Conservation (phyloP, 92 coral and sea anemone species). For the Zoanthus gigantus region DNA sequence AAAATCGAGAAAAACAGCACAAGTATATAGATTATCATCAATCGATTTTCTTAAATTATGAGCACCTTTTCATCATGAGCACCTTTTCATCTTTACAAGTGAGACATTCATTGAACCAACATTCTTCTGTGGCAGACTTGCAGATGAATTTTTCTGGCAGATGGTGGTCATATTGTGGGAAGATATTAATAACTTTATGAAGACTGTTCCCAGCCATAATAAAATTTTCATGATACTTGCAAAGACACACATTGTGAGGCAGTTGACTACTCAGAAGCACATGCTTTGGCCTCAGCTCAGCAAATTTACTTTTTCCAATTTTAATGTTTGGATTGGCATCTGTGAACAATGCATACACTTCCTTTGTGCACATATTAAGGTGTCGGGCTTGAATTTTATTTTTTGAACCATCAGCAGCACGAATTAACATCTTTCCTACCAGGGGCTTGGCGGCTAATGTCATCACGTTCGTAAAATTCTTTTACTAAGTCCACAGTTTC, state of each 20-base stretch:
- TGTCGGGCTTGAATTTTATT: constrained; percentile 51
- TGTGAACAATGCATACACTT: constrained; percentile 51
- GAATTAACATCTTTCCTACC: constrained; percentile 55
- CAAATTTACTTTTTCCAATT: constrained; percentile 47
- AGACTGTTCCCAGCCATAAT: constrained; percentile 59
- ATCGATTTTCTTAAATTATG: no score
- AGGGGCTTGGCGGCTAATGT: constrained; percentile 58
- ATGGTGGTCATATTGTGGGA: constrained; percentile 56
- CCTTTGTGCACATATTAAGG: constrained; percentile 47
- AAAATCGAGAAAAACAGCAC: no score
- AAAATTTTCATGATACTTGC: constrained; percentile 53
- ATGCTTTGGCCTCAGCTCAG: constrained; percentile 54
- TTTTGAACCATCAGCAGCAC: constrained; percentile 55
- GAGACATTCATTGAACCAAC: constrained; percentile 60
- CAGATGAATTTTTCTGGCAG: constrained; percentile 20
- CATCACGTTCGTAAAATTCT: constrained; percentile 45
- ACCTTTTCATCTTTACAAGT: constrained; percentile 50
- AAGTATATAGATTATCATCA: no score
- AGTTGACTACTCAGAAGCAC: constrained; percentile 58
- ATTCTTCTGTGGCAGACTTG: constrained; percentile 60
- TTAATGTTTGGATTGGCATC: constrained; percentile 51
- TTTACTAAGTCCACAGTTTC: constrained; percentile 37
- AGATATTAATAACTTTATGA: constrained; percentile 50
- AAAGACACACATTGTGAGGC: constrained; percentile 56
- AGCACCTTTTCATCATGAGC: no score